Percentiles rank a stretch among this genome's conserved stretches.
These are phyloP conservation scores for Miichthys miiuy DNA, from an alignment of 2,797 vertebrate species.

Conservation along the genomic window DNA sequence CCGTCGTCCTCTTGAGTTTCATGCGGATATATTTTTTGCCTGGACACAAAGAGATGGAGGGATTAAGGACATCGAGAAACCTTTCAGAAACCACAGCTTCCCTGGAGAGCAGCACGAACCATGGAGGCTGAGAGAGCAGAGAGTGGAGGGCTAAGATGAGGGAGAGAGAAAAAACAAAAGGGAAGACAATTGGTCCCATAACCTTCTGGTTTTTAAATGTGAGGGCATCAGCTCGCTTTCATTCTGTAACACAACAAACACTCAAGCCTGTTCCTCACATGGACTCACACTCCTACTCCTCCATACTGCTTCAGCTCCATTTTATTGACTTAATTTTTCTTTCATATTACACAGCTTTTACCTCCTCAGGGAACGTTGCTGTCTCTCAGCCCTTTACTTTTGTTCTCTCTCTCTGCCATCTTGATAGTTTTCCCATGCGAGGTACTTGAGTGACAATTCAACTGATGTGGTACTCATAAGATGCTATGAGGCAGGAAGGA, in stretches of 20 bases:
- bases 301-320: constrained; percentile 26
- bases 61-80: constrained; percentile 84
- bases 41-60: constrained; percentile 84
- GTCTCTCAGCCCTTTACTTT: constrained; percentile 24
- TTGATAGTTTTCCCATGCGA: constrained; percentile 44
- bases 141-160: constrained; percentile 20
- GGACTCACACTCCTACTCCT: constrained; percentile 1
- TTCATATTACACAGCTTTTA: constrained; percentile 32
- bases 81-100: constrained; percentile 87
- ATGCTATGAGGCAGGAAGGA: constrained; percentile 15
- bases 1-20: constrained; percentile 81
- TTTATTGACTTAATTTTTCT: constrained; percentile 65
- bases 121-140: constrained; percentile 53
- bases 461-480: constrained; percentile 35
- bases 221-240: constrained; percentile 50
- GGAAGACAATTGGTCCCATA: constrained; percentile 57
- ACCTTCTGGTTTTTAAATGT: constrained; percentile 70
- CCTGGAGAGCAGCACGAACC: constrained; percentile 61
- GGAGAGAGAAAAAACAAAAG: neutral
- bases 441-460: constrained; percentile 29
- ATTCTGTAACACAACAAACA: constrained; percentile 28
- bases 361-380: constrained; percentile 22
- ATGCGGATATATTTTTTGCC: constrained; percentile 85
- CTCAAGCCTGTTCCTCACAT: constrained; percentile 21
- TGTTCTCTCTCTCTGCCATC: constrained; percentile 25